Percentiles rank a stretch among this genome's conserved stretches.
Conservation (phyloP, 2,888 invertebrate species). For the Homarus gammarus region DNA sequence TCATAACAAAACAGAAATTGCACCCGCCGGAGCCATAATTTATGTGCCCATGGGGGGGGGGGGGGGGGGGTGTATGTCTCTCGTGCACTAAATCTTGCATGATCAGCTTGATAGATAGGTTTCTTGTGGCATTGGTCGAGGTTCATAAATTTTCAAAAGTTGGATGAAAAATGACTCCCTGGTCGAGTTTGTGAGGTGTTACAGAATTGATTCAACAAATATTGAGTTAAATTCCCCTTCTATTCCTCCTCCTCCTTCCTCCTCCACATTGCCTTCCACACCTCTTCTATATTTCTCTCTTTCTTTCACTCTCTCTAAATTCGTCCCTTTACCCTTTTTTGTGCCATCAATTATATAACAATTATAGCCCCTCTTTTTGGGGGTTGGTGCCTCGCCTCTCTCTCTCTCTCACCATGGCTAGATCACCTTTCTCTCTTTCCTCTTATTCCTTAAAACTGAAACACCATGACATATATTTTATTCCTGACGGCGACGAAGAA, state of each 20-base stretch:
- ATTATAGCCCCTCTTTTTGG: no score
- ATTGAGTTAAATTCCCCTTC: not conserved
- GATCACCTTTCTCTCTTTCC: not conserved
- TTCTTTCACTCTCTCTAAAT: not conserved
- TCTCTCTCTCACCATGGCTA: not conserved
- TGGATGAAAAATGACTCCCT: not conserved
- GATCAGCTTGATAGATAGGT: conserved; percentile 22
- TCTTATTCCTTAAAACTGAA: no score
- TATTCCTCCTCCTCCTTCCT: not conserved
- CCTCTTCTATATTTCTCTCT: not conserved
- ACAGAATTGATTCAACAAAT: not conserved
- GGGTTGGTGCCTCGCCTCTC: no score
- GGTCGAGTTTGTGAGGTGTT: not conserved
- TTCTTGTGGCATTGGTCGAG: conserved; percentile 21
- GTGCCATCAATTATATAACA: no score
- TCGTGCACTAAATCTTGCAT: conserved; percentile 19
- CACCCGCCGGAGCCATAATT: no score
- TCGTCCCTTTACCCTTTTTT: not conserved
- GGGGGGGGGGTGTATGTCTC: no score
- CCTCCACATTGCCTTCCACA: not conserved
- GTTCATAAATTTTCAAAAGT: conserved; percentile 6
- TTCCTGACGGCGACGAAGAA: no score
- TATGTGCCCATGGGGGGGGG: no score
- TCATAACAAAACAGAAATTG: no score
- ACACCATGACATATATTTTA: not conserved